Base-by-base conservation (phyloP, 2,113 vertebrate genomes). In the Morone chrysops region DNA sequence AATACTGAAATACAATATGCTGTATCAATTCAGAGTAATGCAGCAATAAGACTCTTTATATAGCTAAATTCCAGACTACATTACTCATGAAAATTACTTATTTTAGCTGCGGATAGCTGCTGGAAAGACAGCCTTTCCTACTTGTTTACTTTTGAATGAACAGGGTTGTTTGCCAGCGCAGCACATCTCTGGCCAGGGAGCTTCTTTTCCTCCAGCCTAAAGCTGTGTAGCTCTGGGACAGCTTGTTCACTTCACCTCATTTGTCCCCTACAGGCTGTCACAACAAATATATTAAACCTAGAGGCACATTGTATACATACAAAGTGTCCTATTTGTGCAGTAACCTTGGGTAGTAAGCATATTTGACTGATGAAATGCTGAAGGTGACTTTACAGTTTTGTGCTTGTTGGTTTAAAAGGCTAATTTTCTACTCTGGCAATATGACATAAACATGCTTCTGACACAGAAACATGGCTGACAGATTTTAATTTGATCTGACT, bases 121-220 rank as follows among this genome's bases (percentile, higher is more conserved):
- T 56, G 13, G 41, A 61, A 83, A 72, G 48, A 76, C 62, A 20
- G 13, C 16, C n/a, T 66, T 76, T 75, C 5, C 2, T 2, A 1
- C 48, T 86, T 78, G 79, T 90, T 88, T 87, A 86, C 76, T 53
- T 81, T 16, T 51, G 71, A 78, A 75, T 70, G 54, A 80, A 47
- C 75, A 31, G 17, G 50, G 3, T 63, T 68, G 25, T 41, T 63
- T 84, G 76, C 83, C 81, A 86, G 31, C 7, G 7, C 22, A 57
- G 72, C 82, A 82, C 82, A 70, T 92, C 77, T 86, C 75, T 70
- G 43, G 40, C 31, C 75, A 68, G 40, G 43, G 9, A 68, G 82
- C 62, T 56, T 77, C 45, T 77, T 70, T 56, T 80, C 47, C 45
- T 51, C 59, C 0, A 31, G 40, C 61, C 65, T 3, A 16, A 59